Base-by-base conservation (phyloP, 2,888 invertebrate species). In the Athalia cordata region DNA sequence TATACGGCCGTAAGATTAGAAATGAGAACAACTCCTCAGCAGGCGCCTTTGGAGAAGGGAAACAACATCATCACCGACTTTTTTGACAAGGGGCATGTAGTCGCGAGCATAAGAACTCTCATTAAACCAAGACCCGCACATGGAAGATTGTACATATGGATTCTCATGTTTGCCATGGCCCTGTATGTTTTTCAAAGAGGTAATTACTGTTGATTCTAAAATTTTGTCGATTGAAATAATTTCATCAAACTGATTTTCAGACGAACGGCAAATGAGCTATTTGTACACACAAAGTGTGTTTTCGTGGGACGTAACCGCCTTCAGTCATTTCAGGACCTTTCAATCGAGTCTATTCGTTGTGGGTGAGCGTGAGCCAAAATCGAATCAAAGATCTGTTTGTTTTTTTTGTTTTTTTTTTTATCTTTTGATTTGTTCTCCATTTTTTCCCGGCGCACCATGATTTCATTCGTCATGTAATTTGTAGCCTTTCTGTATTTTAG, bases 121-220 rank as follows among this genome's bases (percentile, higher is more conserved):
- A 88, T 92, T 0, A 95, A 93, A 84, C 91, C 89, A 66, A 91
- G 96, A 9, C 85, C 90, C 0, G 91, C 92, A 5, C 92, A 93
- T 79, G 90, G 93, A 8, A 92, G 95, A 81, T 85, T 92, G 52
- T 95, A 94, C 82, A 88, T 96, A 3, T 92, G 94, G 89, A 91
- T 96, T 57, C 89, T 96, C n/a, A 92, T 96, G 9, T 84, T 94
- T 8, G 93, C 94, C 15, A 96, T 96, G 95, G 94, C 93, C 0
- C 91, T 96, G 72, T 96, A 96, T 84, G 95, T 96, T 70, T 96
- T 96, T 87, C 96, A 96, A 89, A 92, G 96, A 86, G 93, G 93
- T 93, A 82, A 81, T 80, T 75, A 15, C 29, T 29, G 29, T 29
- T 2, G 29, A 29, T 29, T 57, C 2, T 2, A 8, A 62, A 43